Evolutionary conservation across 2,888 invertebrate species (phyloP), one percentile per base, ranked within the genome.

Genomic region (Ernsta delagoae): DNA sequence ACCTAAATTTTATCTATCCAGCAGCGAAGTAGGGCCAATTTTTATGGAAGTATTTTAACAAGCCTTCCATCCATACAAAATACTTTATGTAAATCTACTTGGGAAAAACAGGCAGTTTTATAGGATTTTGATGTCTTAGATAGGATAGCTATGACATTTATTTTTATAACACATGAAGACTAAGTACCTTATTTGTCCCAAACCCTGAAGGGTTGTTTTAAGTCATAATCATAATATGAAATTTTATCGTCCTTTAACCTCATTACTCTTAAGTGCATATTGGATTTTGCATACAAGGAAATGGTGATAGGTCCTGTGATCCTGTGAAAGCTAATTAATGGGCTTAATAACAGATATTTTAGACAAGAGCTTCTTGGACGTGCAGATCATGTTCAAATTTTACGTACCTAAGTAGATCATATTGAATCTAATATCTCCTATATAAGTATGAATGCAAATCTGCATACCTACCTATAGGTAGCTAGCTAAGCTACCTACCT

Each of bases 221-320:
- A 53, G 50, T 24, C 8, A 53, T 53, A 16, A 8, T 24, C 8
- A 53, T 53, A 16, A 8, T 16, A 53, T 53, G 8, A 53, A 53
- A 53, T 53, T 53, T 53, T 53, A 53, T 53, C 4, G 9, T 16
- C 53, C 53, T 53, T 24, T 53, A 53, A 53, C 53, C 24, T 53
- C 24, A 53, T 53, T 53, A 53, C 24, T 53, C 9, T 53, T 53
- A 53, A 53, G 53, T 53, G 53, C 53, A 53, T 53, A 53, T 53
- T 53, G 53, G 53, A 53, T 53, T 24, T 24, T 24, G 53, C 24
- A 16, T 24, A 24, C 3, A 24, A 24, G 24, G 8, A 5, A 53
- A 53, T 53, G 24, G 9, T 53, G 24, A 53, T 53, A 16, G 50
- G 50, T 24, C 16, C 50, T 50, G 6, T 50, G 8, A 50, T n/a